Percentiles rank a stretch among this genome's conserved stretches.
phyloP scores from a whole-genome alignment of 1,140 invertebrate genomes.

The Drosophila eugracilis region DNA sequence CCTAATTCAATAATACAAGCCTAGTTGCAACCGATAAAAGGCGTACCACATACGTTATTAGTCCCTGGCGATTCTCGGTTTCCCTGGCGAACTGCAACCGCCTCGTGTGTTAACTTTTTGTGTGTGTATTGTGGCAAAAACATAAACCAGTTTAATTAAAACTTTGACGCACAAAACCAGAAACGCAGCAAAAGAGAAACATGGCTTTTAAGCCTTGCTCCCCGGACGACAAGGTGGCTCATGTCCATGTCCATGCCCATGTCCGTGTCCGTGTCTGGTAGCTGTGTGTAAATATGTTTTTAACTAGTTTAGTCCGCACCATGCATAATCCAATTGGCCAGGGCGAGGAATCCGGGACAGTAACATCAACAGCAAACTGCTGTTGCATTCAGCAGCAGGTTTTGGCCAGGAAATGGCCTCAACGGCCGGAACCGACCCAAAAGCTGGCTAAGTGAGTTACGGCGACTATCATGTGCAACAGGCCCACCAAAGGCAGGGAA shows the following conservation, averaged over 20 bases:
- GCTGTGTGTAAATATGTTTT: constrained; percentile 67
- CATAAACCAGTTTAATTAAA: constrained; percentile 80
- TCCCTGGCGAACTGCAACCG: neutral
- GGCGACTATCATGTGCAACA: constrained; percentile 54
- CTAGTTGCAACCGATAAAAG: neutral
- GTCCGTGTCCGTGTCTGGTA: neutral
- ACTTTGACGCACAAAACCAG: constrained; percentile 59
- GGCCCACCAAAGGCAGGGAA: constrained; percentile 2
- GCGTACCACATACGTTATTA: neutral
- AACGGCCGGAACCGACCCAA: constrained; percentile 47
- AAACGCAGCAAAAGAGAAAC: constrained; percentile 25
- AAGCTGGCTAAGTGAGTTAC: constrained; percentile 46
- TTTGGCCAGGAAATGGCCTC: constrained; percentile 26
- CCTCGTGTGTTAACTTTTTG: constrained; percentile 42
- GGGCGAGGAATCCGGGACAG: constrained; percentile 20
- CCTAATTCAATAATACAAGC: too few relatives aligned
- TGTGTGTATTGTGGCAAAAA: constrained; percentile 51
- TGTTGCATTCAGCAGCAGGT: neutral
- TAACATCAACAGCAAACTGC: constrained; percentile 9
- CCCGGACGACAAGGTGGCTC: constrained; percentile 28
- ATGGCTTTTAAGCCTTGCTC: constrained; percentile 23
- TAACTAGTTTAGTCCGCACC: constrained; percentile 64
- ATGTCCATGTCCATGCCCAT: constrained; percentile 6
- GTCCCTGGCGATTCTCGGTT: neutral
- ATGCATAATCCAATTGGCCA: constrained; percentile 59